Evolutionary conservation across 1,140 invertebrate species (phyloP).

Genomic region (Acarapis woodi): DNA sequence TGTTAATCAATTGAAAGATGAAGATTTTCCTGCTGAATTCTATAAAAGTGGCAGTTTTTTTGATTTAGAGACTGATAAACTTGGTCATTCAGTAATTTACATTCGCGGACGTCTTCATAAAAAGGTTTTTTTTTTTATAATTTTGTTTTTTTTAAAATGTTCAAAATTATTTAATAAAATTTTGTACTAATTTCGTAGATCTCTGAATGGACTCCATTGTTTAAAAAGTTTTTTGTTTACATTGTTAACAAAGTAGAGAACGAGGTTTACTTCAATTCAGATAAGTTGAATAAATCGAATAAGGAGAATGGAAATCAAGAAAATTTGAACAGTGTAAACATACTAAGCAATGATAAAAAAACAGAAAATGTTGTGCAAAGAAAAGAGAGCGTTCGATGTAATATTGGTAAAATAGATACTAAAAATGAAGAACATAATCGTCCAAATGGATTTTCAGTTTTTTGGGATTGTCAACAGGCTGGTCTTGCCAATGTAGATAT

Average conservation of each 20-base stretch:
- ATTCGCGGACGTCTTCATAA: constrained; percentile 3
- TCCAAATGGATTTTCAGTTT: constrained; percentile 1
- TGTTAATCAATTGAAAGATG: constrained; percentile 22
- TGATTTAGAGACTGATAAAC: neutral
- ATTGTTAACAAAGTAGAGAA: constrained; percentile 1
- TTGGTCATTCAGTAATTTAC: constrained; percentile 5
- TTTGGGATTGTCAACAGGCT: constrained; percentile 4
- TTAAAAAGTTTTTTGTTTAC: constrained; percentile 3
- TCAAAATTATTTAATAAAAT: too few relatives aligned
- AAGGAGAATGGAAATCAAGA: too few relatives aligned
- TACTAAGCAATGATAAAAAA: too few relatives aligned
- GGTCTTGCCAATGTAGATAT: constrained; percentile 5
- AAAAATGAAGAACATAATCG: neutral
- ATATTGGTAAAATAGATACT: too few relatives aligned
- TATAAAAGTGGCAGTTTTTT: constrained; percentile 1
- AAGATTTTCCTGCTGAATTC: constrained; percentile 7
- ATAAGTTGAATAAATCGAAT: too few relatives aligned
- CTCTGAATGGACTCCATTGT: constrained; percentile 1
- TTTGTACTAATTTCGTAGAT: too few relatives aligned
- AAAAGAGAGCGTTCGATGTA: too few relatives aligned
- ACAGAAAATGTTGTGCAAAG: too few relatives aligned
- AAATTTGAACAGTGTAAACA: too few relatives aligned
- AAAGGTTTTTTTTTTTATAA: too few relatives aligned
- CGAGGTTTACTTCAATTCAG: too few relatives aligned
- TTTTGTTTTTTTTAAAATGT: too few relatives aligned